Conservation (phyloP, 2,888 invertebrate species). For the Mythimna ferrago region DNA sequence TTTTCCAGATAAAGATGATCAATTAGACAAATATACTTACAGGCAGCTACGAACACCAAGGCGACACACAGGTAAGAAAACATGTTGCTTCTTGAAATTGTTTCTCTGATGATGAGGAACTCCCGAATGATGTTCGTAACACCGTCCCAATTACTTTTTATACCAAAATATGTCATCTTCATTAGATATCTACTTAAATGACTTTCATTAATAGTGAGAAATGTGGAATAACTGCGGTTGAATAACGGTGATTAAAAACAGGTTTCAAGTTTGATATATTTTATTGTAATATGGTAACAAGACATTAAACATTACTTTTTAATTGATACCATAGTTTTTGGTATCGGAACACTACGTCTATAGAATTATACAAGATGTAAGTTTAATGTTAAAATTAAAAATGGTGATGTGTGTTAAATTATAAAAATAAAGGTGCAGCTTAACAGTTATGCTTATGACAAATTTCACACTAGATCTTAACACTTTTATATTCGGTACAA, state of each 20-base stretch:
- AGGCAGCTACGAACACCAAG: conserved; percentile 62
- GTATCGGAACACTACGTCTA: conserved; percentile 35
- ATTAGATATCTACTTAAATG: conserved; percentile 37
- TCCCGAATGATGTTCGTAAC: conserved; percentile 51
- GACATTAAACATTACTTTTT: conserved; percentile 30
- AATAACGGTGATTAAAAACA: conserved; percentile 51
- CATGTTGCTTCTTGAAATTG: conserved; percentile 61
- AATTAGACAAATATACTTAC: conserved; percentile 62
- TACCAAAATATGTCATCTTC: conserved; percentile 64
- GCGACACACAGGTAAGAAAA: conserved; percentile 58
- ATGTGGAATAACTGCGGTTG: conserved; percentile 59
- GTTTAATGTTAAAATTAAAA: conserved; percentile 22
- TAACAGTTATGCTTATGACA: conserved; percentile 27
- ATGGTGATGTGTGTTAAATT: conserved; percentile 3
- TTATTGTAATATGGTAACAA: conserved; percentile 53
- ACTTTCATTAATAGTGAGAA: conserved; percentile 37
- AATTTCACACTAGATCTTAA: conserved; percentile 44
- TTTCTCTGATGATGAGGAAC: conserved; percentile 19
- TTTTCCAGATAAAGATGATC: neutral
- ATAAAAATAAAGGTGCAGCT: conserved; percentile 10
- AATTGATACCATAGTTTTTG: conserved; percentile 53
- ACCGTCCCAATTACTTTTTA: conserved; percentile 58
- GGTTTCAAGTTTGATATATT: conserved; percentile 43
- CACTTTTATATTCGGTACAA: conserved; percentile 15
- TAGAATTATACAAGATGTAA: conserved; percentile 20